Base-by-base conservation (phyloP, 2,113 vertebrate species). In the Equus quagga region DNA sequence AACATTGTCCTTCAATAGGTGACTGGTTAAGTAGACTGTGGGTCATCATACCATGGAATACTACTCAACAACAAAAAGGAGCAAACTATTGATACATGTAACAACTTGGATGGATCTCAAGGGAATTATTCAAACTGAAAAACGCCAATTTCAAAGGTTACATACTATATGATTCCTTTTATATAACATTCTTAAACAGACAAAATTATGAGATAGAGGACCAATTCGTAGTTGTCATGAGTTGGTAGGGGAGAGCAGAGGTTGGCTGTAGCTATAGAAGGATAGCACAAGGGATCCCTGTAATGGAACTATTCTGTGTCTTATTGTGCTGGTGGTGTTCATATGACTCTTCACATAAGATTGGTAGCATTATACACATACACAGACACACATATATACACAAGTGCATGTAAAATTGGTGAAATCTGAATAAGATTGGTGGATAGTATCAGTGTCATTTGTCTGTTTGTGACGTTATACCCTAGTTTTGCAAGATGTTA, bases 351-450 rank as follows among this genome's bases (percentile, higher is more conserved):
- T 72, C 9, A 54, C 8, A 31, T 33, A 80, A 69, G 46, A n/a
- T 33, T 65, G 0, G 19, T 58, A 54, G 81, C 67, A 67, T 49
- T 81, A 31, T 18, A 49, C 2, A 67, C 13, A 31, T 4, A n/a
- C 0, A 23, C 3, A 3, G 1, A 62, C 5, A 15, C 28, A 56
- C 1, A 36, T 12, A 84, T 3, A 28, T 13, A 56, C 11, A 5
- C 0, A 1, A 41, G 1, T 19, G 3, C n/a, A 13, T 19, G 2
- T 46, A 83, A 56, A 83, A 62, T 24, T n/a, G 6, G 5, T 23
- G 28, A 81, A 80, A 36, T 73, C 24, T 65, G 23, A 91, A 44
- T 62, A 72, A 64, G 17, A 5, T 46, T 44, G 5, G 3, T 41
- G n/a, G n/a, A 19, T 24, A 41, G 1, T 83, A 23, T 72, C 41